These are phyloP conservation scores for Onychostruthus taczanowskii DNA, from an alignment of 2,113 vertebrate species.

Conservation along the genomic window DNA sequence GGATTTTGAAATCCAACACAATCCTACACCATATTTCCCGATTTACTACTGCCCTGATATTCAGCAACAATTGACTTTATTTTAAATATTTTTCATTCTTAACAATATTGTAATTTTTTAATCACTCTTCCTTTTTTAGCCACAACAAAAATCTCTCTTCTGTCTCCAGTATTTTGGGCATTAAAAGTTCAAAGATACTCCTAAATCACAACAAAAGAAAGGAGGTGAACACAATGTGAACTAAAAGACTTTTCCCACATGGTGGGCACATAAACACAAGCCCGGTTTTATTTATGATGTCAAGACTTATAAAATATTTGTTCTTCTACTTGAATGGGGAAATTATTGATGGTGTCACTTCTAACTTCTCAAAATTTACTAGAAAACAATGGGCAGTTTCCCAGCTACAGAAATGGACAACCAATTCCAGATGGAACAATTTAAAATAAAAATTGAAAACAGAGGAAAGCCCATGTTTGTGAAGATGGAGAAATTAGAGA, in stretches of 20 bases:
- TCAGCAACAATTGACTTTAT: neutral
- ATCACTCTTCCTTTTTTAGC: neutral
- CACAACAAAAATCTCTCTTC: neutral
- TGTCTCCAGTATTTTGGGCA: neutral
- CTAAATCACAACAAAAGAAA: neutral
- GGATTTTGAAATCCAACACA: neutral
- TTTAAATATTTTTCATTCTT: neutral
- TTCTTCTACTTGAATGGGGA: neutral
- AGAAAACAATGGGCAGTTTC: neutral
- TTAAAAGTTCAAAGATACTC: neutral
- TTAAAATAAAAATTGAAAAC: neutral
- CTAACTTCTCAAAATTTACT: neutral
- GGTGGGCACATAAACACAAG: neutral
- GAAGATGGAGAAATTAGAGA: neutral
- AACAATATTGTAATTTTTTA: neutral
- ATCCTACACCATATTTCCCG: neutral
- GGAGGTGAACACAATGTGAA: neutral
- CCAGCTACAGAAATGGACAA: neutral
- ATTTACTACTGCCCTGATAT: neutral
- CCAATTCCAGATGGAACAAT: neutral
- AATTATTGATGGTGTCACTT: neutral
- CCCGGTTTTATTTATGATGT: neutral
- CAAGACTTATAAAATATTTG: neutral
- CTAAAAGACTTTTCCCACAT: neutral
- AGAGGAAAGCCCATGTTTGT: neutral